phyloP scores from a whole-genome alignment of 2,888 invertebrate genomes.

The Rhamnusium bicolor region DNA sequence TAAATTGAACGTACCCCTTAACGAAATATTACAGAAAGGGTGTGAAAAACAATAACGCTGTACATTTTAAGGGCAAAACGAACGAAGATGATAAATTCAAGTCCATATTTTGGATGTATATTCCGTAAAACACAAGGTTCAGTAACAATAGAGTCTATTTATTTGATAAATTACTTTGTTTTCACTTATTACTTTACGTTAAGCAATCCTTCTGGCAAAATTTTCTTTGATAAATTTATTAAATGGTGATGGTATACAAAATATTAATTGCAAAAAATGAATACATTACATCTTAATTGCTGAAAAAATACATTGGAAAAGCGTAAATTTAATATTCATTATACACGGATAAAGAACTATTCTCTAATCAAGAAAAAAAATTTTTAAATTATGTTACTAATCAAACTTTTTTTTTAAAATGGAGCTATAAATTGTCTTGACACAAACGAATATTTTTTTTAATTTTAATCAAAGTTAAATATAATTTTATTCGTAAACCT shows the following conservation, averaged over 20 bases:
- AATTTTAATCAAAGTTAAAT: too few relatives aligned
- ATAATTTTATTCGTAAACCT: too few relatives aligned
- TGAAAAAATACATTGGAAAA: too few relatives aligned
- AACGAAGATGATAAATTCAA: conserved; percentile 70
- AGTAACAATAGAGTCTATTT: conserved; percentile 70
- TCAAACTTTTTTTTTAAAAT: too few relatives aligned
- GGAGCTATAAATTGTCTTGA: too few relatives aligned
- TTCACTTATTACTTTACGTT: conserved; percentile 67
- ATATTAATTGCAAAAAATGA: conserved; percentile 14
- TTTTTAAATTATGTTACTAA: too few relatives aligned
- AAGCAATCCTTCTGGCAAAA: conserved; percentile 44
- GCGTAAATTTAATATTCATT: too few relatives aligned
- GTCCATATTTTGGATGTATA: conserved; percentile 68
- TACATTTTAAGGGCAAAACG: conserved; percentile 64
- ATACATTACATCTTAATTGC: too few relatives aligned
- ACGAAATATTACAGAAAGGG: conserved; percentile 57
- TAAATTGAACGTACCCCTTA: conserved; percentile 41
- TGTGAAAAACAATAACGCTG: conserved; percentile 64
- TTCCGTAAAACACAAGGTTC: conserved; percentile 65
- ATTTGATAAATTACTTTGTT: conserved; percentile 70
- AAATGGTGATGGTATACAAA: conserved; percentile 34
- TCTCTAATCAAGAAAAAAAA: too few relatives aligned
- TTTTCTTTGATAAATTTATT: conserved; percentile 53
- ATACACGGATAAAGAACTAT: too few relatives aligned
- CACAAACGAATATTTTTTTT: too few relatives aligned